phyloP scores from a whole-genome alignment of 2,797 vertebrate genomes.

The Alauda arvensis region DNA sequence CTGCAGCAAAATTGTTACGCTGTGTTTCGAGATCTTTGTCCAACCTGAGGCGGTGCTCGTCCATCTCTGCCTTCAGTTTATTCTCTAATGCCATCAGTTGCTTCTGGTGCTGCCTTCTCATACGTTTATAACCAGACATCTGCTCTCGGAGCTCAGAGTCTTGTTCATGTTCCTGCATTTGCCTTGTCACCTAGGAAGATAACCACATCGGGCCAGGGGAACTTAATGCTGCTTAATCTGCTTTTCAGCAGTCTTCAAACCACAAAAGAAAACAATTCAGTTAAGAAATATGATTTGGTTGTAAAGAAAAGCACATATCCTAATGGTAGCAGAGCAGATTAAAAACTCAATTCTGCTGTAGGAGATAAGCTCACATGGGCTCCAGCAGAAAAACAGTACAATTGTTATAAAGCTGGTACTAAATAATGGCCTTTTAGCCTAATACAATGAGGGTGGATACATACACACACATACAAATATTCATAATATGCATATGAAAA shows the following conservation, averaged over 20 bases:
- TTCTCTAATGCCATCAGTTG: slow-evolving; percentile 97
- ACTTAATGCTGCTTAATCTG: slow-evolving; percentile 29
- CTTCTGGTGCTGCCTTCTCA: slow-evolving; percentile 98
- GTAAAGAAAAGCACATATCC: not conserved
- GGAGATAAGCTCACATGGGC: not conserved
- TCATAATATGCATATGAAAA: not conserved
- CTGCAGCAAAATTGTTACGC: slow-evolving; percentile 92
- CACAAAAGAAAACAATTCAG: not conserved
- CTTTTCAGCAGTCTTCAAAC: slow-evolving; percentile 17
- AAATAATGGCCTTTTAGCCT: not conserved
- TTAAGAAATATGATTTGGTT: not conserved
- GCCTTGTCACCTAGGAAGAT: slow-evolving; percentile 88
- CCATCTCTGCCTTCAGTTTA: slow-evolving; percentile 97
- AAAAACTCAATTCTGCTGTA: slow-evolving; percentile 22
- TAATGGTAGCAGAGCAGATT: slow-evolving; percentile 32
- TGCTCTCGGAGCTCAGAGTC: slow-evolving; percentile 96
- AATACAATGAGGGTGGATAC: not conserved
- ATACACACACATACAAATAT: not conserved
- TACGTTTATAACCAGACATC: slow-evolving; percentile 97
- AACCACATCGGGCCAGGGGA: slow-evolving; percentile 1
- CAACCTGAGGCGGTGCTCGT: slow-evolving; percentile 94
- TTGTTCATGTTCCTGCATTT: slow-evolving; percentile 98
- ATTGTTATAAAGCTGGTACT: not conserved
- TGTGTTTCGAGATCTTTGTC: slow-evolving; percentile 99
- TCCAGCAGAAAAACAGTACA: not conserved